Conservation (phyloP, 2,797 vertebrate genomes). For the Xenops minutus region DNA sequence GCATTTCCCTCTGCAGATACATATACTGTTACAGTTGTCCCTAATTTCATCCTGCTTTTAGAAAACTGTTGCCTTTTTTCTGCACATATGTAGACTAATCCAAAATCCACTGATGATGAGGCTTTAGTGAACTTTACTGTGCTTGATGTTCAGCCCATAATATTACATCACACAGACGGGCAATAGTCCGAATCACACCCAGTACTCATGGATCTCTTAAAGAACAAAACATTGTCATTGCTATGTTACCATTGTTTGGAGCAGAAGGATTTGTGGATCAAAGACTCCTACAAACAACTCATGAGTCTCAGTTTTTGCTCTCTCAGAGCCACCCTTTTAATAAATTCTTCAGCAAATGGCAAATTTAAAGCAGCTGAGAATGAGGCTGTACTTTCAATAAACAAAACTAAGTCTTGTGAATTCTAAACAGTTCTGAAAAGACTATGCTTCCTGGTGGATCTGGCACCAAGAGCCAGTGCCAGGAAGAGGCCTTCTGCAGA, state of each 20-base stretch:
- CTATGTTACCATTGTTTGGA: not conserved
- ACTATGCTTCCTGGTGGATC: conserved; percentile 1
- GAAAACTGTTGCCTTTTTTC: not conserved
- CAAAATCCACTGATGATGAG: not conserved
- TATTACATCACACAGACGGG: not conserved
- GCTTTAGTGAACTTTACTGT: not conserved
- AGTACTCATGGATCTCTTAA: not conserved
- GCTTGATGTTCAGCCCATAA: not conserved
- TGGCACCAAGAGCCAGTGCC: not conserved
- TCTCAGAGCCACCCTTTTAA: not conserved
- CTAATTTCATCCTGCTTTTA: not conserved
- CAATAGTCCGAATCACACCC: not conserved
- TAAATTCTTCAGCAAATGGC: conserved; percentile 14
- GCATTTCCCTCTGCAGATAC: not conserved
- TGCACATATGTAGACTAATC: not conserved
- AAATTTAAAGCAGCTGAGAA: conserved; percentile 47
- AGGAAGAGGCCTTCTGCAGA: conserved; percentile 42
- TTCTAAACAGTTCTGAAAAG: conserved; percentile 41
- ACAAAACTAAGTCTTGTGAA: conserved; percentile 23
- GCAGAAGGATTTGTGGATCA: not conserved
- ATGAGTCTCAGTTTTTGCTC: not conserved
- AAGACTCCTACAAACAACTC: not conserved
- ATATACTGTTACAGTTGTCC: not conserved
- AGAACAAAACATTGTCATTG: not conserved
- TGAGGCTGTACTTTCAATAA: conserved; percentile 7